phyloP scores from a whole-genome alignment of 2,888 invertebrate genomes.

The Eremobia ochroleuca region DNA sequence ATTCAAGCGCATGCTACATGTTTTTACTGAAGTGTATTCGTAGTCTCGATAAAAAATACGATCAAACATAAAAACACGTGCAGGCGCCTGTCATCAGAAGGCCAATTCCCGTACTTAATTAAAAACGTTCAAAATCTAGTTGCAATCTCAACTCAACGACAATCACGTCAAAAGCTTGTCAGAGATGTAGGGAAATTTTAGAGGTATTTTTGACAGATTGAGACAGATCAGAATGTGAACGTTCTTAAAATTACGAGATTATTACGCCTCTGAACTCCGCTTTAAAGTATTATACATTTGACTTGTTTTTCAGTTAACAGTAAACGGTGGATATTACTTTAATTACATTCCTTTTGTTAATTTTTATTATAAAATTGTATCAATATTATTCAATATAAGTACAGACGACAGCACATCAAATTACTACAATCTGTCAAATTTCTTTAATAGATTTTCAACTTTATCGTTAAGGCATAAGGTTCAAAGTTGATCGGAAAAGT shows the following conservation, averaged over 20 bases:
- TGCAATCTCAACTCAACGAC: neutral
- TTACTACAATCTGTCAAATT: no score
- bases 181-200: neutral
- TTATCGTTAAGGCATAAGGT: no score
- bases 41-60: neutral
- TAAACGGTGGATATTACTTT: slow-evolving; percentile 23
- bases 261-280: neutral
- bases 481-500: no score
- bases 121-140: neutral
- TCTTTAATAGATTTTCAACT: no score
- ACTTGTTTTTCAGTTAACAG: neutral
- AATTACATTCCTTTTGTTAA: slow-evolving; percentile 49
- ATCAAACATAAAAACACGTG: neutral
- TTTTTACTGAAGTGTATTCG: neutral
- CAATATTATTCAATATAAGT: slow-evolving; percentile 8
- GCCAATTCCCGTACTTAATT: neutral
- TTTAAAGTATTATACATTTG: slow-evolving; percentile 4
- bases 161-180: neutral
- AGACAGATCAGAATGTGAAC: neutral
- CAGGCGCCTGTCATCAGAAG: slow-evolving; percentile 3
- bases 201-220: neutral
- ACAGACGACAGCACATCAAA: no score
- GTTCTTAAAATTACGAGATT: neutral
- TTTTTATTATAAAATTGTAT: slow-evolving; percentile 20
- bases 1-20: neutral